Base-by-base conservation (phyloP, 2,888 invertebrate species). In the Agrochola lychnidis region DNA sequence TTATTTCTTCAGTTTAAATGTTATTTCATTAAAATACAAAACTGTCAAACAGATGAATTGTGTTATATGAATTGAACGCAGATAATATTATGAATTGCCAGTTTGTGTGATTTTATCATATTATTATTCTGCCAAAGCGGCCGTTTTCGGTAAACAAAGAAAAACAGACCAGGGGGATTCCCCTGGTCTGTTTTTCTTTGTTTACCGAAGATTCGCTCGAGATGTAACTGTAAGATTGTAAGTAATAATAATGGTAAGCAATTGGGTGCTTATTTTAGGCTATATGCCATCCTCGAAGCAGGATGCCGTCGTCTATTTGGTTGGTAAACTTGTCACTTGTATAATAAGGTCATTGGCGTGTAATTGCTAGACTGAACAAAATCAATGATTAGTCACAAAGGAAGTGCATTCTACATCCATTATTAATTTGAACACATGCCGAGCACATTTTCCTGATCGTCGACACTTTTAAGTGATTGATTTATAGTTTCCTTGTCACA, bases 401-500 rank as follows among this genome's bases (percentile, higher is more conserved):
- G 63, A 82, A 82, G 69, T 75, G 30, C 22, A 73, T 57, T 71
- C 48, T 45, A 71, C 64, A 79, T 72, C 66, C 30, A 82, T 82
- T 73, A 82, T 69, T 12, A 59, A 59, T 56, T 83, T 76, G 19
- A 73, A 76, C 76, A 67, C 40, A 30, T 71, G 25, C 16, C 48
- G 12, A 57, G 36, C 22, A 22, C 42, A 77, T 78, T 72, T 82
- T 82, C 81, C 79, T 70, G 57, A 51, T 71, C 14, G 48, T 42
- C 16, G 14, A 25, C 61, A 62, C 57, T 76, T 76, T 64, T 75
- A 42, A 45, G 25, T 63, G 36, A 72, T 4, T 64, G 62, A 82
- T 73, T 79, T 79, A 83, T 79, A 70, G 76, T 73, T 79, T 83
- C 83, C 80, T 82, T 2, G 59, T 70, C n/a, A 9, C 9, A 45